phyloP scores from a whole-genome alignment of 1,140 invertebrate species.

The Meloidogyne hapla region DNA sequence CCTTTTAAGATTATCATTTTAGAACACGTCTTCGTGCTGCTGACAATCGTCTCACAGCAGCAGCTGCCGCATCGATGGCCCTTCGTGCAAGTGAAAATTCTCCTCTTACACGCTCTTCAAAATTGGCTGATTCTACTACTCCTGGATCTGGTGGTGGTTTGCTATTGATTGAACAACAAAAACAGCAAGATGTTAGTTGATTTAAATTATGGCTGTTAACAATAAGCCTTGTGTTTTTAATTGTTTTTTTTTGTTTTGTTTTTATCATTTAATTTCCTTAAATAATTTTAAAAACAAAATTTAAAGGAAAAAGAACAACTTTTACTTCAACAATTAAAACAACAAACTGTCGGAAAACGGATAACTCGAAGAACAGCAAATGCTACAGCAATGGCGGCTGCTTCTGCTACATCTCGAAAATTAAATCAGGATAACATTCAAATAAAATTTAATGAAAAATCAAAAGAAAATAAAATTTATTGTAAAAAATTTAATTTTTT shows the following conservation, averaged over 20 bases:
- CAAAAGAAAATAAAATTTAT: background rate
- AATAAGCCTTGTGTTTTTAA: too few relatives aligned
- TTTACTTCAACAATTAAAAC: background rate
- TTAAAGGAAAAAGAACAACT: background rate
- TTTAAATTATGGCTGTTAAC: too few relatives aligned
- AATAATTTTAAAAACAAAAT: background rate
- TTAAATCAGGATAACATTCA: background rate
- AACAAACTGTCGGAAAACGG: conserved; percentile 3
- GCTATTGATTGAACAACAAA: conserved; percentile 19
- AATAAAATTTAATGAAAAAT: conserved; percentile 8
- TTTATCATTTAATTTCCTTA: too few relatives aligned
- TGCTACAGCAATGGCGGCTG: conserved; percentile 12
- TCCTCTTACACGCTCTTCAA: conserved; percentile 8
- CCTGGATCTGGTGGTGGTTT: conserved; percentile 17
- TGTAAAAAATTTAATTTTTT: conserved; percentile 1
- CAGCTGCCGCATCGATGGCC: conserved; percentile 7
- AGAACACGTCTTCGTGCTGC: background rate
- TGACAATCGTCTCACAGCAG: background rate
- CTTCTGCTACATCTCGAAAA: background rate
- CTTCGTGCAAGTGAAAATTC: conserved; percentile 28
- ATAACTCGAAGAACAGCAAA: conserved; percentile 6
- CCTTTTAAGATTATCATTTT: background rate
- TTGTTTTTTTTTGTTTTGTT: too few relatives aligned
- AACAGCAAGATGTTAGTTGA: conserved; percentile 16
- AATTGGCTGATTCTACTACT: background rate